phyloP scores from a whole-genome alignment of 1,140 invertebrate genomes.

The Microplitis mediator region DNA sequence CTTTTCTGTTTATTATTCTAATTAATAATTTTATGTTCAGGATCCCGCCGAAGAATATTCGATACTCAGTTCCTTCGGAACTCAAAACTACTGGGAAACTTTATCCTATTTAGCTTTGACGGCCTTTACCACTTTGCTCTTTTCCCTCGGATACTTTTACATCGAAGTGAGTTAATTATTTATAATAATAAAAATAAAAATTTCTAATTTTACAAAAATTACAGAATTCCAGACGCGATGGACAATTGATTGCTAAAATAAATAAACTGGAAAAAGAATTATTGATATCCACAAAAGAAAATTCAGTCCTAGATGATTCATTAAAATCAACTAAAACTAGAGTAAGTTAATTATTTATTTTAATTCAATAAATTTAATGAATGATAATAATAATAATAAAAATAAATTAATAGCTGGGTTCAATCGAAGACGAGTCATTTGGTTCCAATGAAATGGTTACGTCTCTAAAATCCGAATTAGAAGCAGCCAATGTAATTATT shows the following conservation, averaged over 20 bases:
- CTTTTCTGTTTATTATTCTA: constrained; percentile 6
- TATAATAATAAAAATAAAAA: too few species aligned
- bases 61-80: constrained; percentile 16
- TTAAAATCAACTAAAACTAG: constrained; percentile 70
- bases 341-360: constrained; percentile 50
- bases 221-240: constrained; percentile 70
- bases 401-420: constrained; percentile 45
- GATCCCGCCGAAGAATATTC: too few species aligned
- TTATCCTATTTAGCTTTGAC: constrained; percentile 63
- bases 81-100: constrained; percentile 49
- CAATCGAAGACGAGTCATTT: constrained; percentile 72
- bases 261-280: constrained; percentile 68
- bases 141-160: constrained; percentile 78
- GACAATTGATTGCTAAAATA: constrained; percentile 65
- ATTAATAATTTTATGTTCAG: constrained; percentile 8
- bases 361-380: constrained; percentile 21
- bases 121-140: constrained; percentile 71
- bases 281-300: constrained; percentile 67
- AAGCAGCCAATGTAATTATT: constrained; percentile 42
- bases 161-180: constrained; percentile 62
- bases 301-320: constrained; percentile 70
- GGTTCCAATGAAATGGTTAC: constrained; percentile 73
- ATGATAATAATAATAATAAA: constrained; percentile 28
- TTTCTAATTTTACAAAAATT: too few species aligned
- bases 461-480: constrained; percentile 54